Base-by-base conservation (phyloP, 1,140 invertebrate species). In the Periplaneta americana region DNA sequence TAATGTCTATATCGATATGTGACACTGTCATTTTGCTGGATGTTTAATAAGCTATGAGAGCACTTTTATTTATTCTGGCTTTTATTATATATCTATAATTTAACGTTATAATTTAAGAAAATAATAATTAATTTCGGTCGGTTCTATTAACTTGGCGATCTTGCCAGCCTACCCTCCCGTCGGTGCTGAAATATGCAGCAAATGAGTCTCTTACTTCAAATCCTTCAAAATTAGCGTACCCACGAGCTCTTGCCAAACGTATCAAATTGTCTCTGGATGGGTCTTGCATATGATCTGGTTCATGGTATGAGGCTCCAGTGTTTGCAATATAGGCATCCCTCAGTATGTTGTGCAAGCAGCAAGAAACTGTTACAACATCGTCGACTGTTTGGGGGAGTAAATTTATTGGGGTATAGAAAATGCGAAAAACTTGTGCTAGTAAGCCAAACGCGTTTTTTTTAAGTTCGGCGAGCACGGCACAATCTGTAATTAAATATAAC, bases 331-430 rank as follows among this genome's bases (percentile, higher is more conserved):
- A 83, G 17, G 48, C 80, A 77, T 82, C 80, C 33, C 57, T 81
- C 79, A 82, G 33, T 57, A 82, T 82, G 34, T 83, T 82, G 80
- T 82, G 82, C 28, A 83, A 48, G 31, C 37, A 76, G 28, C 75
- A 76, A 76, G n/a, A n/a, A 76, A 28, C 75, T 15, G 28, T 76
- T 28, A 28, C 33, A 15, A 76, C 75, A 76, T 76, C 33, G 33
- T 76, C 75, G 28, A 76, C 28, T 66, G 35, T 39, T 39, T 36
- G 75, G 28, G 75, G 82, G 22, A 39, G 81, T 22, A 83, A 57
- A 33, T 82, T 22, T 28, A 15, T 76, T 31, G 13, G 75, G 28
- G 13, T 76, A 28, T 76, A 76, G 34, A 76, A 76, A 76, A 76
- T 76, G 34, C 13, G 28, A 34, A 76, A 76, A 76, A 76, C 28